Evolutionary conservation across 2,113 vertebrate species (phyloP).

Genomic region (Gallinago undulata): DNA sequence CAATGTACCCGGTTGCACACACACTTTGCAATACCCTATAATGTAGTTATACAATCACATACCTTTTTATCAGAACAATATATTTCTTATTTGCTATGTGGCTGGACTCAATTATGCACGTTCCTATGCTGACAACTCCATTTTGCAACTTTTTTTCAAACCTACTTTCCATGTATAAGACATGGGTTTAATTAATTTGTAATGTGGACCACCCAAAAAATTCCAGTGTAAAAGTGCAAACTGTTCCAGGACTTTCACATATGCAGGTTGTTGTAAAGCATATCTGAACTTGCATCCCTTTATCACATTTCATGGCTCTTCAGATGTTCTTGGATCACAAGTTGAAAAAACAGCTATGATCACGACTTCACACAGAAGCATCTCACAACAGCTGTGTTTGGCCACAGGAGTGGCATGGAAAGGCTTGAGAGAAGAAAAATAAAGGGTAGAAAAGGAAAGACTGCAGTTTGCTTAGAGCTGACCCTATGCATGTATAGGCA

Average conservation of each 20-base stretch:
- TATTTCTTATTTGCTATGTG: background rate
- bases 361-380: background rate
- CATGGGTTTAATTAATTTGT: background rate
- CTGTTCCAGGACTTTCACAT: background rate
- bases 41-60: background rate
- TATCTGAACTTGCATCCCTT: background rate
- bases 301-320: background rate
- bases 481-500: background rate
- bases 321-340: background rate
- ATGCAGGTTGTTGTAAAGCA: background rate
- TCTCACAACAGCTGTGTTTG: background rate
- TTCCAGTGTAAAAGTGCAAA: background rate
- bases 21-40: background rate
- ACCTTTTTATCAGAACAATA: background rate
- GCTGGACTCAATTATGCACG: background rate
- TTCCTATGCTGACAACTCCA: background rate
- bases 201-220: background rate
- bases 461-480: background rate
- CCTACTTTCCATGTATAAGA: background rate
- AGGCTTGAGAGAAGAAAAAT: background rate
- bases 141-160: background rate
- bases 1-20: rapidly evolving
- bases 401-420: background rate
- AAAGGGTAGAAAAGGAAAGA: background rate
- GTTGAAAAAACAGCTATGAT: background rate